Evolutionary conservation across 2,888 invertebrate species (phyloP).

Genomic region (Ctena decussata): DNA sequence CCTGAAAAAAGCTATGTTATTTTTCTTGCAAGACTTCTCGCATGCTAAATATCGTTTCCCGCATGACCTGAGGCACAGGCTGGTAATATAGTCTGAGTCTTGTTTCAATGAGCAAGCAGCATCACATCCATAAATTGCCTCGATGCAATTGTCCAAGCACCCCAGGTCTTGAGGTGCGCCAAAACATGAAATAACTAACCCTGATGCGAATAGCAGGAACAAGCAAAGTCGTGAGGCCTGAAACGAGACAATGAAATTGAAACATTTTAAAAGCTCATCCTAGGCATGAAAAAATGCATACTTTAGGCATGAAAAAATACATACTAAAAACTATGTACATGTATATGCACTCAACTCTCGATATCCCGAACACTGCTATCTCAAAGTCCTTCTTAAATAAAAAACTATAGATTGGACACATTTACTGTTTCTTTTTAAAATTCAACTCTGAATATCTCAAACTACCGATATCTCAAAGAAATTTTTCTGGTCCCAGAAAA

Average conservation of each 20-base stretch:
- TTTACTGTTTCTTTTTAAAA: too few species aligned
- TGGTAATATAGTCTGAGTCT: neutral
- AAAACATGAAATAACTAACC: neutral
- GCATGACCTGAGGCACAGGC: neutral
- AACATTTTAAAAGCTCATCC: too few species aligned
- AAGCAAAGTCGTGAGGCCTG: neutral
- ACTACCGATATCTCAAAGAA: too few species aligned
- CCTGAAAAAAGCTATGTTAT: neutral
- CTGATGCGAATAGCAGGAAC: neutral
- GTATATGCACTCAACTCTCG: too few species aligned
- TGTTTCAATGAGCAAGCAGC: neutral
- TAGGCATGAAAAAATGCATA: too few species aligned
- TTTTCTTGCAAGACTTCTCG: neutral
- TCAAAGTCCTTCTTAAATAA: too few species aligned
- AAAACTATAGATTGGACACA: too few species aligned
- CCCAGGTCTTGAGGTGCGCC: neutral
- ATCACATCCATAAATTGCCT: neutral
- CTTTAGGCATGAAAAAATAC: too few species aligned
- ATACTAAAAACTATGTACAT: too few species aligned
- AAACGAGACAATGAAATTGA: neutral
- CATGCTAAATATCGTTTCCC: neutral
- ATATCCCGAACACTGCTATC: too few species aligned
- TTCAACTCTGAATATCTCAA: too few species aligned
- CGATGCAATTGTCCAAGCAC: neutral
- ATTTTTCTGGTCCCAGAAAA: too few species aligned